phyloP scores from a whole-genome alignment of 2,113 vertebrate genomes.

The Tinamus guttatus region DNA sequence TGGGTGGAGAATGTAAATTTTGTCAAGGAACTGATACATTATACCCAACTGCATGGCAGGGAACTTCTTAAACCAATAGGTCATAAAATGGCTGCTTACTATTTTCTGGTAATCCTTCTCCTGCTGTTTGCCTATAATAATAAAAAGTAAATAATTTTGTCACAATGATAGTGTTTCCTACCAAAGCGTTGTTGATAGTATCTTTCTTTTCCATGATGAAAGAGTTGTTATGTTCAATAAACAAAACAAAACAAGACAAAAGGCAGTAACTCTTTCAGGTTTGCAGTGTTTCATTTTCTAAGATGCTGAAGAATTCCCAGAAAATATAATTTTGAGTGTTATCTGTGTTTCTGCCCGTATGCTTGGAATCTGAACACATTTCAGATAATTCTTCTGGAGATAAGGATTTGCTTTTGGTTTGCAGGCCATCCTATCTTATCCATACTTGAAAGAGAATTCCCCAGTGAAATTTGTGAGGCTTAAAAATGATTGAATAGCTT shows the following conservation, averaged over 20 bases:
- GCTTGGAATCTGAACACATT: slow-evolving; percentile 10
- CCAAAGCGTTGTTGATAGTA: not conserved
- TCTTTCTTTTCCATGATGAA: not conserved
- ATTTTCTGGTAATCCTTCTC: not conserved
- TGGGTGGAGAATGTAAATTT: not conserved
- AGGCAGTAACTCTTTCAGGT: not conserved
- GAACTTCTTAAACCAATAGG: not conserved
- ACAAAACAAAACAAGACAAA: too few relatives aligned
- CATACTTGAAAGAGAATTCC: not conserved
- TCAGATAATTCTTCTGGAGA: slow-evolving; percentile 35
- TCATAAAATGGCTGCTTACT: not conserved
- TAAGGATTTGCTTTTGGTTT: slow-evolving; percentile 19
- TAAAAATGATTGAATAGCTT: not conserved
- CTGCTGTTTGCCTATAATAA: not conserved
- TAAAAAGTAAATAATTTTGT: not conserved
- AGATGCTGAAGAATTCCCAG: not conserved
- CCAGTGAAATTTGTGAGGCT: not conserved
- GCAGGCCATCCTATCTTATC: not conserved
- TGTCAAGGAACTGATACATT: not conserved
- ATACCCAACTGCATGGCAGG: not conserved
- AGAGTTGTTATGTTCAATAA: not conserved
- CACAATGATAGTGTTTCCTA: not conserved
- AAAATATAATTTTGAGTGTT: slow-evolving; percentile 13
- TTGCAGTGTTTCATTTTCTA: not conserved
- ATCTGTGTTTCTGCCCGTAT: not conserved